Evolutionary conservation across 2,797 vertebrate species (phyloP).

Genomic region (Clarias platycephalus): DNA sequence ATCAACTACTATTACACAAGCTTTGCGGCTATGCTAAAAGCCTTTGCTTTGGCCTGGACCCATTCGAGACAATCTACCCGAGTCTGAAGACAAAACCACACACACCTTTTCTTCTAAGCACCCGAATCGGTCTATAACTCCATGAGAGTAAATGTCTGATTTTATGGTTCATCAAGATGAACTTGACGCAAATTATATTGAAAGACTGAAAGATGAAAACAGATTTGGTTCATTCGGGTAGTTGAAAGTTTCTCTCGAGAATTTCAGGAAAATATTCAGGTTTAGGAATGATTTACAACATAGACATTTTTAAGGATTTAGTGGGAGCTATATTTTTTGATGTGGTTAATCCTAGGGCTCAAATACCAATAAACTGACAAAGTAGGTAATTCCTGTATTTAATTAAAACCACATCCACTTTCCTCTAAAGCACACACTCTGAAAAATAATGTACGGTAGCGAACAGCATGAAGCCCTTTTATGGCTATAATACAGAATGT

Average conservation of each 20-base stretch:
- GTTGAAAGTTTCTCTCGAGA: neutral
- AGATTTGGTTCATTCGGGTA: neutral
- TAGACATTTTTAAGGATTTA: neutral
- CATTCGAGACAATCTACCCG: conserved; percentile 14
- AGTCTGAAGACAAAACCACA: neutral
- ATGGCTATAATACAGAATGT: conserved; percentile 18
- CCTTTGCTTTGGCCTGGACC: conserved; percentile 11
- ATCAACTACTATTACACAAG: conserved; percentile 24
- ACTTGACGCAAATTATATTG: too few relatives aligned
- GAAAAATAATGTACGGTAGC: conserved; percentile 1
- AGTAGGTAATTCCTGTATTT: neutral
- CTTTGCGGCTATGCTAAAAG: conserved; percentile 35
- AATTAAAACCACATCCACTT: neutral
- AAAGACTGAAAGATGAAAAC: neutral
- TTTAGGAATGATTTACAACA: neutral
- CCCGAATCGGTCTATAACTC: neutral
- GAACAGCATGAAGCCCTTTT: conserved; percentile 26
- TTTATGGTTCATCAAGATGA: too few relatives aligned
- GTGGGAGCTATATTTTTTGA: neutral
- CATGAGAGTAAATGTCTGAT: neutral
- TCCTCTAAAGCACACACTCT: neutral
- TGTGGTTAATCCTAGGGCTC: neutral
- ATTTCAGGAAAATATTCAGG: neutral
- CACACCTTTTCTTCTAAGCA: neutral
- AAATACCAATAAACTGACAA: neutral